Conservation (phyloP, 1,140 invertebrate species). For the Pachyrhynchus sulphureomaculatus region DNA sequence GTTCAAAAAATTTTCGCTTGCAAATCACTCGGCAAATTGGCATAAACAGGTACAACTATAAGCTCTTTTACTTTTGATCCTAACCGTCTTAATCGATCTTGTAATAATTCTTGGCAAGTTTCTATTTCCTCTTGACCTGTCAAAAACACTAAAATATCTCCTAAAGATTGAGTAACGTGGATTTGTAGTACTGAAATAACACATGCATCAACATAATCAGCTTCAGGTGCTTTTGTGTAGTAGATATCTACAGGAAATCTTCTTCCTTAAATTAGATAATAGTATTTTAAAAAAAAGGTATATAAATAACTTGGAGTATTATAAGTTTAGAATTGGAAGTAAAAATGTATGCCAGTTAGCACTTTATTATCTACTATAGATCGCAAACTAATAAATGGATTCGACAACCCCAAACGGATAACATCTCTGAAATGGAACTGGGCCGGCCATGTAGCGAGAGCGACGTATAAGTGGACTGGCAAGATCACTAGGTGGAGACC, state of each 20-base stretch:
- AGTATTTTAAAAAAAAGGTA: neutral
- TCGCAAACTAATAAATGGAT: no score
- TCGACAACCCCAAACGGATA: no score
- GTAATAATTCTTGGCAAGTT: conserved; percentile 89
- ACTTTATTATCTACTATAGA: no score
- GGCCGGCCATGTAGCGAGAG: no score
- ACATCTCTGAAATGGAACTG: no score
- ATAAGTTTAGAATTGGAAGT: no score
- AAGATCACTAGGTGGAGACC: no score
- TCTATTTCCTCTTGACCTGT: conserved; percentile 98
- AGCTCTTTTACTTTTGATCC: conserved; percentile 93
- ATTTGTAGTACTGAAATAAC: conserved; percentile 97
- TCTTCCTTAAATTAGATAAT: conserved; percentile 59
- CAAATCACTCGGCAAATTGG: conserved; percentile 97
- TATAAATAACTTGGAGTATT: neutral
- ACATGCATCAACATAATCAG: conserved; percentile 97
- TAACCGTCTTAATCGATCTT: conserved; percentile 85
- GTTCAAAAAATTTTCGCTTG: conserved; percentile 98
- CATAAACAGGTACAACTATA: conserved; percentile 94
- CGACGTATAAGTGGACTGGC: no score
- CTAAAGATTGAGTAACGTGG: conserved; percentile 91
- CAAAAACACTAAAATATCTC: conserved; percentile 96
- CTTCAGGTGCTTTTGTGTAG: conserved; percentile 98
- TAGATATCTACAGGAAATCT: conserved; percentile 93
- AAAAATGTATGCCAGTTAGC: no score